A percentile compares a stretch with the other conserved stretches of the same genome.
Conservation (phyloP, 2,888 invertebrate species). For the Petrolisthes cinctipes region DNA sequence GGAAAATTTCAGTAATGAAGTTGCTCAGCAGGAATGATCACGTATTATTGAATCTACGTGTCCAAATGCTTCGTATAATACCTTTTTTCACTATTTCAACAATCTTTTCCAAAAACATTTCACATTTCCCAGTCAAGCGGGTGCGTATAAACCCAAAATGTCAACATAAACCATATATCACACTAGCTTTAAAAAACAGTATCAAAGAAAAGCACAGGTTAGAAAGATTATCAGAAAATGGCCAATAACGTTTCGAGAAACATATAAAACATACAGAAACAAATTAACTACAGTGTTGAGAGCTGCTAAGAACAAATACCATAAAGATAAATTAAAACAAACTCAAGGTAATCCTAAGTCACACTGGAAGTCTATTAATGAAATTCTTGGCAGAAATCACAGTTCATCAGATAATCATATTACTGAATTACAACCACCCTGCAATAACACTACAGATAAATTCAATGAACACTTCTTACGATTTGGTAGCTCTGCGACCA, state of each 20-base stretch:
- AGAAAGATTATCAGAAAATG: slow-evolving; percentile 7
- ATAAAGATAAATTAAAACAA: slow-evolving; percentile 12
- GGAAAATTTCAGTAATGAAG: slow-evolving; percentile 18
- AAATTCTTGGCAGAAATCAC: not conserved
- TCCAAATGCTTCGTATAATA: not conserved
- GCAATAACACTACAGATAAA: not conserved
- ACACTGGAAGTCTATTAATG: slow-evolving; percentile 6
- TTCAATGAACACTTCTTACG: not conserved
- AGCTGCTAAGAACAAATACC: slow-evolving; percentile 17
- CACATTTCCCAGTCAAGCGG: not conserved
- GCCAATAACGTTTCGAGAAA: not conserved
- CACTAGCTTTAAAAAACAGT: slow-evolving; percentile 9
- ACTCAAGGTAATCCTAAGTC: slow-evolving; percentile 15
- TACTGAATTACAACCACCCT: not conserved
- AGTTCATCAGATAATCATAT: not conserved
- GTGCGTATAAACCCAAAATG: not conserved
- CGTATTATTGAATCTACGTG: not conserved
- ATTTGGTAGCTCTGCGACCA: not conserved
- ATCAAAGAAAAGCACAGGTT: not conserved
- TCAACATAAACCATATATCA: not conserved
- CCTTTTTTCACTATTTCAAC: not conserved
- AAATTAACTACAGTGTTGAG: not conserved
- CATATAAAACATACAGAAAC: slow-evolving; percentile 1
- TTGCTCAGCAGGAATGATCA: not conserved
- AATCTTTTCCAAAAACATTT: not conserved